Conservation (phyloP, 1,140 invertebrate species). For the Lepidurus couesii region DNA sequence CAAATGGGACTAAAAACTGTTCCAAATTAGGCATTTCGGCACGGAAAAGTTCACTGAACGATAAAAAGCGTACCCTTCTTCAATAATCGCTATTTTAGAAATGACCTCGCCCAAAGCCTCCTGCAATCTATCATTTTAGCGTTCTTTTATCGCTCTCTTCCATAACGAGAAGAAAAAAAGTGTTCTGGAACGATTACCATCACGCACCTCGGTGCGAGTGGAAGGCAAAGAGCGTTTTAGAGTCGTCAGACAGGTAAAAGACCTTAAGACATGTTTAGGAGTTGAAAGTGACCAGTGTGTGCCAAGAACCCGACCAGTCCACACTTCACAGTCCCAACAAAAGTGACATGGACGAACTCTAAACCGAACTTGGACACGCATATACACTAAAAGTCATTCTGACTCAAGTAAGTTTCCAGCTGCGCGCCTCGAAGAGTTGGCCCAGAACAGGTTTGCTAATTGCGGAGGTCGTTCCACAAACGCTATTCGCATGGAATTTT, state of each 20-base stretch:
- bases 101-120: background rate
- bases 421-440: too few relatives aligned
- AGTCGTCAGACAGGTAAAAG: background rate
- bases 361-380: background rate
- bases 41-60: background rate
- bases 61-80: background rate
- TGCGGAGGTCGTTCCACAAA: too few relatives aligned
- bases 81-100: background rate
- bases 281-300: background rate
- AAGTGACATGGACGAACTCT: constrained; percentile 3
- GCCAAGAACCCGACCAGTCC: background rate
- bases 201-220: too few relatives aligned
- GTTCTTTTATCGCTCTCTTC: background rate
- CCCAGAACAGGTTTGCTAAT: too few relatives aligned
- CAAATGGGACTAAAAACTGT: too few relatives aligned
- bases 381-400: background rate
- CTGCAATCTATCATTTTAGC: background rate
- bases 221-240: background rate
- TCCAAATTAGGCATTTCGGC: background rate
- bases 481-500: too few relatives aligned
- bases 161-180: background rate
- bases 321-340: background rate
- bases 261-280: background rate
- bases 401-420: background rate
- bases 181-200: too few relatives aligned